These are phyloP conservation scores for Corapipo altera DNA, from an alignment of 2,113 vertebrate genomes.

Conservation along the genomic window DNA sequence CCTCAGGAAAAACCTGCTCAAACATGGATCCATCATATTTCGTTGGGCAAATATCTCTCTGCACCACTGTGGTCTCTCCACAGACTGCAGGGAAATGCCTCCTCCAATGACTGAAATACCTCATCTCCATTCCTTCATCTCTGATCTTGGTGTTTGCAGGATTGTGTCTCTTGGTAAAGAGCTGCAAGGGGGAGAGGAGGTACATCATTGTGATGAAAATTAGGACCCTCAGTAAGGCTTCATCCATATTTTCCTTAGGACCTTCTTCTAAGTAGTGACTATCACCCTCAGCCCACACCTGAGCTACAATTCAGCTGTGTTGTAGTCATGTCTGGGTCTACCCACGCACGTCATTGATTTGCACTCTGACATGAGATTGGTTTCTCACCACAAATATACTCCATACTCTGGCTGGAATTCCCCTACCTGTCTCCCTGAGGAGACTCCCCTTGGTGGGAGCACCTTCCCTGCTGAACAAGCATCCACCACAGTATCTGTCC, in stretches of 20 bases:
- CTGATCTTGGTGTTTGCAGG: background rate
- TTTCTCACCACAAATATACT: background rate
- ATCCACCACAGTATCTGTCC: accelerated
- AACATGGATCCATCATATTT: accelerated
- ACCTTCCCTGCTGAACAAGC: background rate
- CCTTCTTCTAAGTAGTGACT: background rate
- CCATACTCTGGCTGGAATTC: background rate
- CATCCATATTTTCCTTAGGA: background rate
- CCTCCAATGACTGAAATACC: background rate
- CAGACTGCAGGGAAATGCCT: background rate
- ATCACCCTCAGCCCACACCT: no score
- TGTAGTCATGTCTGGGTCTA: background rate
- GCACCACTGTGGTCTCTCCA: background rate
- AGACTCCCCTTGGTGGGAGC: background rate
- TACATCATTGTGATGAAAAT: background rate
- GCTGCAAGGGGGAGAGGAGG: background rate
- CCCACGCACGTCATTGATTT: background rate
- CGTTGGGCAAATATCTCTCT: background rate
- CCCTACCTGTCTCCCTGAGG: accelerated
- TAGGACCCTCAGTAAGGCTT: background rate
- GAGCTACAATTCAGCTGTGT: background rate
- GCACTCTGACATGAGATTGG: background rate
- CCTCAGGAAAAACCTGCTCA: background rate
- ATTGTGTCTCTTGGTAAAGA: background rate
- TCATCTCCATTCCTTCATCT: background rate